Evolutionary conservation across 2,888 invertebrate species (phyloP), one percentile per base, ranked within the genome.

Genomic region (Rhogogaster chlorosoma): DNA sequence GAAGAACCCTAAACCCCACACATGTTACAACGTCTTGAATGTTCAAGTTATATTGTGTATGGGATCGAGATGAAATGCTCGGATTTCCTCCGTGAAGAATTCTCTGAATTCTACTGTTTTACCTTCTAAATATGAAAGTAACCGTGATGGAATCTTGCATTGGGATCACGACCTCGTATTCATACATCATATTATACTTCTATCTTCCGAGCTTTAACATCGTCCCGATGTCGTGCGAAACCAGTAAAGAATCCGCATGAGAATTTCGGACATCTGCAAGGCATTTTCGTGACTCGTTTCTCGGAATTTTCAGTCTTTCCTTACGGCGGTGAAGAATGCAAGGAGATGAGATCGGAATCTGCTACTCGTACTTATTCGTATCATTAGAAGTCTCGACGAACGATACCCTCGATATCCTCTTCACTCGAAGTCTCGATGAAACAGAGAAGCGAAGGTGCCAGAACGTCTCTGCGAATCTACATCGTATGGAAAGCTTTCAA

Each of bases 401-500:
- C 64, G 29, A 12, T 2, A 26, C 10, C 1, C 29, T 2, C 64
- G 29, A 18, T 29, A 29, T 32, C 6, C 67, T 32, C n/a, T n/a
- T 6, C n/a, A 53, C n/a, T 18, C 7, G 53, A 7, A 26, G 6
- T 1, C 15, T 22, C 26, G 29, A 32, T 18, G 67, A 67, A 5
- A 32, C 32, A 18, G 77, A 5, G 77, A 26, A 29, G 18, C 1
- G 29, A 53, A 49, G 12, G 29, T 53, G 29, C 73, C n/a, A 49
- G 32, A 32, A 67, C 18, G 29, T 67, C 0, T 67, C 15, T 32
- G 67, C 6, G 29, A 67, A 67, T 29, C 0, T 32, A 77, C 29
- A 29, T 26, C 18, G 61, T 61, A 61, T 26, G 78, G 15, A 80
- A 57, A 61, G 61, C 57, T 80, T 80, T 80, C 80, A 26, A 80